Base-by-base conservation (phyloP, 2,888 invertebrate genomes). In the Caenorhabditis sp. region DNA sequence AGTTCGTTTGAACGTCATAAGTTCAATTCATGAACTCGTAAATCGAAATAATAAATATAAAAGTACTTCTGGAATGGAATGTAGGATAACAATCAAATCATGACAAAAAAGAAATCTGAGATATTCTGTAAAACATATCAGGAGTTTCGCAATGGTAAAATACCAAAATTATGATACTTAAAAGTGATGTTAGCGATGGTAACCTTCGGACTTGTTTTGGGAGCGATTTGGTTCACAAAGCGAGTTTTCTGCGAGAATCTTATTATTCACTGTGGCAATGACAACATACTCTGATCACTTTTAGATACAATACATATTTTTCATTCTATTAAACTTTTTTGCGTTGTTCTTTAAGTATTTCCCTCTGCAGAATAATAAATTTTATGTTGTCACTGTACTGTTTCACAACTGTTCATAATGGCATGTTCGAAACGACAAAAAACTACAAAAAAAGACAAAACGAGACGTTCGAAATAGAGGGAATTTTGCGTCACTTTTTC, bases 331-430 rank as follows among this genome's bases (percentile, higher is more conserved):
- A n/a, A n/a, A n/a, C n/a, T n/a, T n/a, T n/a, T n/a, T n/a, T n/a
- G n/a, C n/a, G 14, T 16, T n/a, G 31, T 58, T 19, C 14, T 58
- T 58, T n/a, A 10, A n/a, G 19, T 26, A 2, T 28, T 28, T 14
- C 16, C 2, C 35, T 58, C 26, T 58, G n/a, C 1, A 1, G 7
- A 10, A 58, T n/a, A 35, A n/a, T 8, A 26, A 24, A 16, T 31
- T 35, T 10, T 19, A 28, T 35, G 24, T 58, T 58, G 41, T 44
- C 26, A 44, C 26, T 44, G 44, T 56, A 54, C 38, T 74, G 24
- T 38, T 73, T 73, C 63, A 26, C 31, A 47, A 70, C 28, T 19
- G 44, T 61, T 26, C 35, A 64, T 41, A 28, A 54, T n/a, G 8
- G n/a, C 24, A 28, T 31, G n/a, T n/a, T n/a, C n/a, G n/a, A n/a